A percentile compares a stretch with the other conserved stretches of the same genome.
phyloP scores from a whole-genome alignment of 2,113 vertebrate species.

The Ceuthmochares aereus region DNA sequence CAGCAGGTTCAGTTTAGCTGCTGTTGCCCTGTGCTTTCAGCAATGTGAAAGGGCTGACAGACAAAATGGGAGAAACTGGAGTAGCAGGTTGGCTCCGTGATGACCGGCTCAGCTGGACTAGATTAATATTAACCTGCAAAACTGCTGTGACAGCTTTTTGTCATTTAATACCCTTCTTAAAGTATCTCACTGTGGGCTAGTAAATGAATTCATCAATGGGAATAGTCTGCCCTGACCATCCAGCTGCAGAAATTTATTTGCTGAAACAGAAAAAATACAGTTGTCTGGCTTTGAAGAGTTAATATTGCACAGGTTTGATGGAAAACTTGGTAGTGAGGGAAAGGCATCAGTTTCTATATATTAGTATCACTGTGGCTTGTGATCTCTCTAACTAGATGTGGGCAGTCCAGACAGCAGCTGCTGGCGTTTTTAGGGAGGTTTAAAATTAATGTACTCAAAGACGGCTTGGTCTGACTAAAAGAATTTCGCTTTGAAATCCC shows the following conservation, averaged over 20 bases:
- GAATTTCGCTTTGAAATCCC: not conserved
- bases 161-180: not conserved
- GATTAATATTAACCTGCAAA: not conserved
- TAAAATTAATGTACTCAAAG: constrained; percentile 16
- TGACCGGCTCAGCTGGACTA: not conserved
- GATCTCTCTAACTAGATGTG: not conserved
- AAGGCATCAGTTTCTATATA: not conserved
- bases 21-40: no score
- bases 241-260: not conserved
- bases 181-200: not conserved
- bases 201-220: not conserved
- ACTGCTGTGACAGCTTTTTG: not conserved
- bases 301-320: not conserved
- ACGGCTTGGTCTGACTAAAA: not conserved
- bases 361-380: not conserved
- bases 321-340: not conserved
- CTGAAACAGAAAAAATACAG: not conserved
- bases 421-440: not conserved
- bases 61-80: not conserved
- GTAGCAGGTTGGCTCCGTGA: accelerated
- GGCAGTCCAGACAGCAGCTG: constrained; percentile 3
- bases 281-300: not conserved
- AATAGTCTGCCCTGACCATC: not conserved
- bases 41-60: not conserved
- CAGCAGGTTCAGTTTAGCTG: no score